phyloP scores from a whole-genome alignment of 2,888 invertebrate genomes.

The Trypoxylon attenuatum region DNA sequence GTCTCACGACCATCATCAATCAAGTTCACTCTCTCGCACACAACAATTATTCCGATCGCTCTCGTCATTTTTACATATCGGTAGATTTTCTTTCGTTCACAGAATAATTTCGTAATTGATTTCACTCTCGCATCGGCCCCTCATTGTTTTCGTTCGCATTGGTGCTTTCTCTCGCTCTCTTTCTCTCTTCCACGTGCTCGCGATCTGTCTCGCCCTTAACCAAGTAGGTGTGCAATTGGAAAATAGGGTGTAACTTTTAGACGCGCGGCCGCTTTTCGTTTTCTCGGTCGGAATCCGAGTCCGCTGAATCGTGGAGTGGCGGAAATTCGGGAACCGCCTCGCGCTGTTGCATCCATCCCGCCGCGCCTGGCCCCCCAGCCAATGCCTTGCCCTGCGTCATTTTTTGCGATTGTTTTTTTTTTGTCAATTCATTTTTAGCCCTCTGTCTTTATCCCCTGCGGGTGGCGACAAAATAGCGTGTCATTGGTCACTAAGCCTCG shows the following conservation, averaged over 20 bases:
- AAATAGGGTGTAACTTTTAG: constrained; percentile 59
- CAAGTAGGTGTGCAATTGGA: constrained; percentile 16
- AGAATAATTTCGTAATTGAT: no score
- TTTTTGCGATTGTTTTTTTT: constrained; percentile 51
- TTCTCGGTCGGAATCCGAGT: constrained; percentile 73
- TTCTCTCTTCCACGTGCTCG: no score
- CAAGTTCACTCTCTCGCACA: not conserved
- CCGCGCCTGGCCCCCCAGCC: constrained; percentile 71
- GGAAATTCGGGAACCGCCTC: constrained; percentile 75
- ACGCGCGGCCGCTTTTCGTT: constrained; percentile 72
- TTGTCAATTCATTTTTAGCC: constrained; percentile 55
- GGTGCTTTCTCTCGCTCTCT: no score
- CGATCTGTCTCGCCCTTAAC: no score
- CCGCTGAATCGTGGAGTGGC: constrained; percentile 73
- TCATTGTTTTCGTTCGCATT: no score
- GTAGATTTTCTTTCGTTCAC: no score
- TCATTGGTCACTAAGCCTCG: constrained; percentile 56
- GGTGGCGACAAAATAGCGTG: constrained; percentile 60
- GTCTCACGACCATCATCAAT: no score
- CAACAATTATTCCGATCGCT: no score
- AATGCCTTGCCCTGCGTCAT: constrained; percentile 73
- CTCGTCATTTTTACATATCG: no score
- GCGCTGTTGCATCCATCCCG: constrained; percentile 75
- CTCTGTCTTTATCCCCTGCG: constrained; percentile 63
- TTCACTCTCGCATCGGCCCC: no score